Evolutionary conservation across 1,140 invertebrate genomes (phyloP).

Genomic region (Cyclargus thomasi): DNA sequence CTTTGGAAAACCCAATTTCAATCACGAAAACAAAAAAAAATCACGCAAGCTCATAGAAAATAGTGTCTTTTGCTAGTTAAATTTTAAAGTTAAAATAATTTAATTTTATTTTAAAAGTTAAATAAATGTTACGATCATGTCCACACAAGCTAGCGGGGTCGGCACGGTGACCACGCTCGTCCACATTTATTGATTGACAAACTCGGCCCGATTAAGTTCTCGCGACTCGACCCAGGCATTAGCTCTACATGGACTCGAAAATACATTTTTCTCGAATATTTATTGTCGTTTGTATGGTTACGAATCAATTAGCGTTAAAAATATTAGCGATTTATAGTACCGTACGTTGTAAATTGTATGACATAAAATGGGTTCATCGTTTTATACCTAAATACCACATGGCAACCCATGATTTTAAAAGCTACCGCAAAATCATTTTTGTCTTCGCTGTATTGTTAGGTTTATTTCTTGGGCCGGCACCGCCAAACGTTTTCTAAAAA

Average conservation of each 20-base stretch:
- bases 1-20: no score
- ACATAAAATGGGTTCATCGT: constrained; percentile 7
- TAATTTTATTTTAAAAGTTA: no score
- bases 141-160: constrained; percentile 36
- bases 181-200: constrained; percentile 69
- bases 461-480: no score
- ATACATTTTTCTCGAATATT: constrained; percentile 37
- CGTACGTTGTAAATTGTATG: constrained; percentile 23
- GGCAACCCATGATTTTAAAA: background rate
- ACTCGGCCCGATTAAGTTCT: constrained; percentile 63
- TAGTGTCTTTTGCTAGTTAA: no score
- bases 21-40: no score
- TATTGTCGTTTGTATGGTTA: constrained; percentile 33
- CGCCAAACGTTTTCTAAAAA: no score
- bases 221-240: constrained; percentile 51
- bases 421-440: background rate
- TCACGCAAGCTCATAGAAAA: no score
- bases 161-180: constrained; percentile 46
- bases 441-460: no score
- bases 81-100: no score
- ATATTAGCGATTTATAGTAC: constrained; percentile 25
- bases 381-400: background rate
- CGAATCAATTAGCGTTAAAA: constrained; percentile 38
- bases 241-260: constrained; percentile 41
- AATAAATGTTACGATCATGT: constrained; percentile 25